phyloP scores from a whole-genome alignment of 1,140 invertebrate species.

The Rhopalosiphum maidis region DNA sequence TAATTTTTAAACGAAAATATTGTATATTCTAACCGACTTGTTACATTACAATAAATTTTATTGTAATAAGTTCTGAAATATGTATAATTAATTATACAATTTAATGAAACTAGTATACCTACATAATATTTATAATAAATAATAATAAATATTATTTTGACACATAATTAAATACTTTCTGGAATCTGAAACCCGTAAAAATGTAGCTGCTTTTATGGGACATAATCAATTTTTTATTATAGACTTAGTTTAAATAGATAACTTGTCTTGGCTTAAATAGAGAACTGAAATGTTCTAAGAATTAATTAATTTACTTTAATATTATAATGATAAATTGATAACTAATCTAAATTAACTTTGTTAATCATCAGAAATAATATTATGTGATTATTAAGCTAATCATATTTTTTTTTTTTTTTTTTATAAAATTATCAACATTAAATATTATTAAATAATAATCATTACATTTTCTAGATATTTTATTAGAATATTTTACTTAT shows the following conservation, averaged over 20 bases:
- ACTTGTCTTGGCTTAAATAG: not conserved
- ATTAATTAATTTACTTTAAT: not conserved
- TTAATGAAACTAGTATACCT: too few species aligned
- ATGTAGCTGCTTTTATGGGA: not conserved
- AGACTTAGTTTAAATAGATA: not conserved
- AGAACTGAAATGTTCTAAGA: too few species aligned
- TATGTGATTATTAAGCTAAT: not conserved
- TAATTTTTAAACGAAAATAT: not conserved
- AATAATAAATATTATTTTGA: too few species aligned
- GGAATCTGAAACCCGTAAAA: too few species aligned
- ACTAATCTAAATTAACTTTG: not conserved
- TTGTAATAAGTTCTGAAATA: not conserved
- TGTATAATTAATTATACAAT: not conserved
- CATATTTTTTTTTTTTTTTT: not conserved
- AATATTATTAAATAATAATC: too few species aligned
- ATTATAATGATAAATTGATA: not conserved
- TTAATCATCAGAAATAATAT: not conserved
- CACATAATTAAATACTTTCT: too few species aligned
- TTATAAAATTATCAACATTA: not conserved
- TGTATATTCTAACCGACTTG: not conserved
- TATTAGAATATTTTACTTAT: not conserved
- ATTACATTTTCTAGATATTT: not conserved
- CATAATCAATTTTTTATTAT: not conserved
- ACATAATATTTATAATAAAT: too few species aligned
- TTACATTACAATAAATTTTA: not conserved